These are phyloP conservation scores for Drosophila nasuta DNA, from an alignment of 1,140 invertebrate genomes.

Conservation along the genomic window DNA sequence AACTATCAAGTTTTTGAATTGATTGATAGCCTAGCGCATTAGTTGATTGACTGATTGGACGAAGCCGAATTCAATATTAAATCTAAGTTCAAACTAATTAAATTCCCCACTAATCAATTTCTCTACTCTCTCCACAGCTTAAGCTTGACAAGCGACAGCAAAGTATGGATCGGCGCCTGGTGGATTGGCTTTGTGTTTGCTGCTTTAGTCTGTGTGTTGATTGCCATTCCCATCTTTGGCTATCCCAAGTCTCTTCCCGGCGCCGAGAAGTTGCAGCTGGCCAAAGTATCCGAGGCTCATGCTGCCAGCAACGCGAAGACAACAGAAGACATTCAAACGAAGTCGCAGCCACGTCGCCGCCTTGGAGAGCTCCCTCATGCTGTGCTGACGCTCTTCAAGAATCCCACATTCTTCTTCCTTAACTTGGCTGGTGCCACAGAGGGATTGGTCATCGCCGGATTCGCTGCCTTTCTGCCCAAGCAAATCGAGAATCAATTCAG, in stretches of 20 bases:
- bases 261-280: conserved; percentile 88
- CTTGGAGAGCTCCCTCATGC: conserved; percentile 89
- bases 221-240: conserved; percentile 89
- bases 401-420: conserved; percentile 93
- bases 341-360: conserved; percentile 8
- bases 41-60: no score
- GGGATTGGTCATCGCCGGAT: conserved; percentile 91
- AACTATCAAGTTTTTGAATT: no score
- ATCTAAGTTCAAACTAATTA: no score
- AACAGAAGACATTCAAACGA: conserved; percentile 6
- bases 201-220: conserved; percentile 88
- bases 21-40: no score
- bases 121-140: conserved; percentile 84
- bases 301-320: conserved; percentile 73
- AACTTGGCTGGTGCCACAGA: conserved; percentile 92
- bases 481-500: conserved; percentile 94
- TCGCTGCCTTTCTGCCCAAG: conserved; percentile 93
- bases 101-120: not conserved
- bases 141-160: conserved; percentile 89
- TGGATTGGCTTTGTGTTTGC: conserved; percentile 93
- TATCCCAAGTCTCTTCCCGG: conserved; percentile 90
- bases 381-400: conserved; percentile 88
- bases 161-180: conserved; percentile 94
- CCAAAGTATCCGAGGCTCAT: conserved; percentile 90
- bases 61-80: no score